phyloP scores from a whole-genome alignment of 2,113 vertebrate genomes.

The Scytalopus superciliaris region DNA sequence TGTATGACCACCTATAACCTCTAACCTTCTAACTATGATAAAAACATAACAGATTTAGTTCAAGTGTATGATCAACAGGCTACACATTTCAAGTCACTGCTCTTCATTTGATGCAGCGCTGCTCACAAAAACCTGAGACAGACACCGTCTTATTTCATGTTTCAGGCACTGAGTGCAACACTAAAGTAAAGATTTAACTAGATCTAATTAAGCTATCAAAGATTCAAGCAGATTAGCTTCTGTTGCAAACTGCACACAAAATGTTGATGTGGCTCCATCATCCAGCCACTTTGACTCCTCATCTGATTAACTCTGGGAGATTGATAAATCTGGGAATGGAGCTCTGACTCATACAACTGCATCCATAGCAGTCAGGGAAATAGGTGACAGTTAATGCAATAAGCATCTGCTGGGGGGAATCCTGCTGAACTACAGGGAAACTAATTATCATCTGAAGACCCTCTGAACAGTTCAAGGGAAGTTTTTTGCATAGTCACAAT shows the following conservation, averaged over 20 bases:
- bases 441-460: neutral
- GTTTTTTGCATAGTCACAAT: neutral
- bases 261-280: neutral
- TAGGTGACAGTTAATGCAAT: neutral
- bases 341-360: neutral
- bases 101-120: neutral
- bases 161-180: neutral
- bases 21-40: slow-evolving; percentile 61
- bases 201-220: neutral
- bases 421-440: neutral
- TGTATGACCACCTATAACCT: slow-evolving; percentile 67
- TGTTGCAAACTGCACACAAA: neutral
- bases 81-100: neutral
- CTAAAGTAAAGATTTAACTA: neutral
- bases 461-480: neutral
- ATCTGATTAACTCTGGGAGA: neutral
- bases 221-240: neutral
- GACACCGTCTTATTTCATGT: rapidly evolving
- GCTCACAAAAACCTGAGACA: neutral
- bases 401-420: neutral
- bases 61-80: neutral
- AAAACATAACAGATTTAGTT: neutral
- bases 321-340: neutral
- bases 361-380: neutral
- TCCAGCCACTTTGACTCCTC: neutral